Percentiles rank a stretch among this genome's conserved stretches.
phyloP scores from a whole-genome alignment of 2,888 invertebrate species.

The Stenoptilia bipunctidactyla region DNA sequence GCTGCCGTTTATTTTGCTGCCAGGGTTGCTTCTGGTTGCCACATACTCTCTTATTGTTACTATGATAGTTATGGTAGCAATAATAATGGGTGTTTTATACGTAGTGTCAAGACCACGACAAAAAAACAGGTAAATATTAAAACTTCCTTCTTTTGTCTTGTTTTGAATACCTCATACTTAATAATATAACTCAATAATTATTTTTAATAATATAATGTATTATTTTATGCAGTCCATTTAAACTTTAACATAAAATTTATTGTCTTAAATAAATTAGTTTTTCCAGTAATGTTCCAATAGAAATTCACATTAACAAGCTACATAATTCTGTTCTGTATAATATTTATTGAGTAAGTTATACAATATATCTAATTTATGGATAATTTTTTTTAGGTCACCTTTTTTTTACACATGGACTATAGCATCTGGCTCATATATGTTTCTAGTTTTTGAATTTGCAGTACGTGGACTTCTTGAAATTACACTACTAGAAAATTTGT shows the following conservation, averaged over 20 bases:
- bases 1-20: slow-evolving; percentile 52
- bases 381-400: slow-evolving; percentile 70
- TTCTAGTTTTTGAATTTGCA: slow-evolving; percentile 77
- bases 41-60: slow-evolving; percentile 44
- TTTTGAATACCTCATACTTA: no score
- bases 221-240: no score
- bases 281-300: no score
- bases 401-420: slow-evolving; percentile 84
- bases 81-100: slow-evolving; percentile 53
- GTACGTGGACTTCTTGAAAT: slow-evolving; percentile 82
- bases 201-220: no score
- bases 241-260: no score
- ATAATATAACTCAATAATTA: no score
- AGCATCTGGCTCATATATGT: slow-evolving; percentile 75
- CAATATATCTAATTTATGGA: no score
- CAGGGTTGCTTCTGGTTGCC: slow-evolving; percentile 39
- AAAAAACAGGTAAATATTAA: slow-evolving; percentile 49
- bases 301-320: no score
- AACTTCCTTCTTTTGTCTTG: no score
- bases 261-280: no score
- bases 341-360: no score
- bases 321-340: no score
- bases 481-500: slow-evolving; percentile 53
- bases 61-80: slow-evolving; percentile 45
- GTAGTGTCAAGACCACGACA: slow-evolving; percentile 52